phyloP scores from a whole-genome alignment of 2,797 vertebrate species.

The Mallotus villosus region DNA sequence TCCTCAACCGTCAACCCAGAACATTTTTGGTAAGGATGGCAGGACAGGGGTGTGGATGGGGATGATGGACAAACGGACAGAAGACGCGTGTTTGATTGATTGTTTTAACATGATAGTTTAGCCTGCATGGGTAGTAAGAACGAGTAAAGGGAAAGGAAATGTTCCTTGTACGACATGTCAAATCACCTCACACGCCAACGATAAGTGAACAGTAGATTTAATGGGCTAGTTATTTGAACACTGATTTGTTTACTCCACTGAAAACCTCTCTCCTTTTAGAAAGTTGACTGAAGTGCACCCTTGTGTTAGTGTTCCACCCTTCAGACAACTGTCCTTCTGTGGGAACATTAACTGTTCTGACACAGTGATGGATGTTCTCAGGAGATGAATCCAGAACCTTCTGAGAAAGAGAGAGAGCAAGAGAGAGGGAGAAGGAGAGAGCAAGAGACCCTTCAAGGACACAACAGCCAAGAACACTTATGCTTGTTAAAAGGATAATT shows the following conservation, averaged over 20 bases:
- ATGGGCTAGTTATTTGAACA: not conserved
- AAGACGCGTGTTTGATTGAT: no score
- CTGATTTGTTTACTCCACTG: not conserved
- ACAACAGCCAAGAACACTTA: constrained; percentile 67
- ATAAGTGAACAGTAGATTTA: not conserved
- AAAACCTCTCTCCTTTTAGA: not conserved
- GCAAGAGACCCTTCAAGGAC: constrained; percentile 35
- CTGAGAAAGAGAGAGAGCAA: constrained; percentile 23
- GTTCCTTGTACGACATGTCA: not conserved
- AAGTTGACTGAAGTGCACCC: not conserved
- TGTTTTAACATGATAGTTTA: no score
- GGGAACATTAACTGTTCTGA: constrained; percentile 29
- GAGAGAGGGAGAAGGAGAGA: constrained; percentile 27
- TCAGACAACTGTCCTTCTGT: constrained; percentile 1
- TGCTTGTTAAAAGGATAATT: constrained; percentile 66
- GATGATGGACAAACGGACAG: no score
- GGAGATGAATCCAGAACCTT: constrained; percentile 24
- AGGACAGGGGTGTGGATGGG: no score
- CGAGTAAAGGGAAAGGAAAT: not conserved
- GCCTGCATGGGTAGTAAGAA: not conserved
- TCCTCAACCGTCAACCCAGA: not conserved
- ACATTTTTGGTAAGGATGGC: no score
- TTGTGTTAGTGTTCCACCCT: not conserved
- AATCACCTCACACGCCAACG: not conserved
- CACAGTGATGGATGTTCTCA: constrained; percentile 39